Base-by-base conservation (phyloP, 2,113 vertebrate species). In the Urocynchramus pylzowi region DNA sequence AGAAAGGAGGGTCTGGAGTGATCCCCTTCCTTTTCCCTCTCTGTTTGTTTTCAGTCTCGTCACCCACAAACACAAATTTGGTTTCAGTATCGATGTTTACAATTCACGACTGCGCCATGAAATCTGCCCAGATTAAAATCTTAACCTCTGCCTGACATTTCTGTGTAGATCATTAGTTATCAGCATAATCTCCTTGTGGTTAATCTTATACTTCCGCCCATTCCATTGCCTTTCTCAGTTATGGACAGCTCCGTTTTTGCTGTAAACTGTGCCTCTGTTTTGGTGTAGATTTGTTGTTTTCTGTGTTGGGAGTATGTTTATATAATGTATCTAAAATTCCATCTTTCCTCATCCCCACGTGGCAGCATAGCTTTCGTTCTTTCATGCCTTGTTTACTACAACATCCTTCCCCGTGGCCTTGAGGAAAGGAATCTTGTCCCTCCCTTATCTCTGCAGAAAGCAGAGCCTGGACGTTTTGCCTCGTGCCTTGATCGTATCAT, bases 71-170 rank as follows among this genome's bases (percentile, higher is more conserved):
- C 78, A 35, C 63, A n/a, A 79, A 37, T 47, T 28, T 1, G 1
- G 4, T 77, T 37, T 60, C 59, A 33, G 52, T 44, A 6, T 63
- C 37, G 23, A 1, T 94, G 89, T 95, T 97, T 93, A 84, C 83
- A 59, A 9, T 61, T 81, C 64, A 23, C 42, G 47, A 23, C 63
- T 74, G 4, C 0, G 20, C 76, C 15, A 1, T 87, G 93, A 83
- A 81, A 78, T 95, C 77, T 71, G 56, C 49, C 77, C 77, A 87
- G 94, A 96, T 96, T 95, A 95, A 95, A 91, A 94, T 94, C 93
- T 95, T 95, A 92, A 90, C 95, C 96, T 95, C 96, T 90, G 86
- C 21, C 92, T 96, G 94, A 81, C 94, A 44, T 89, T 89, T 89
- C 76, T 84, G 64, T 81, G 90, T 42, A 78, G 95, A 97, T 96